Conservation (phyloP, 2,888 invertebrate species). For the Azorinus chamasolen region DNA sequence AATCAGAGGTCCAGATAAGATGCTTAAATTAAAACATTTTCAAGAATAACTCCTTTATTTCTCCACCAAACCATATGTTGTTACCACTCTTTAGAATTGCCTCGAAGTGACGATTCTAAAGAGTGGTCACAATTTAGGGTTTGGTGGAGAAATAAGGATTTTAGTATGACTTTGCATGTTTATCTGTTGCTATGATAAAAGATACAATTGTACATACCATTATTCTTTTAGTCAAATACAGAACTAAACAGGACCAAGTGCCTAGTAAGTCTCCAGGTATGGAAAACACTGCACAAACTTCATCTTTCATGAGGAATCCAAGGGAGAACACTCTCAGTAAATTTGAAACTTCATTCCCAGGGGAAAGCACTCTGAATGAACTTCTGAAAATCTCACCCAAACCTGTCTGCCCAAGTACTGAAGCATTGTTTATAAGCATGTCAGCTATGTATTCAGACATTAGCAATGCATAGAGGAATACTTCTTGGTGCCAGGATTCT, state of each 20-base stretch:
- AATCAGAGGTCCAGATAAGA: too few relatives aligned
- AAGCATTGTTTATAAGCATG: conserved; percentile 9
- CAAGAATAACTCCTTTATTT: too few relatives aligned
- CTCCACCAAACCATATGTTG: too few relatives aligned
- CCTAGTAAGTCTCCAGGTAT: conserved; percentile 22
- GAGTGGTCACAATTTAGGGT: too few relatives aligned
- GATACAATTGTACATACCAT: neutral
- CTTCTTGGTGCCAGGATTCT: neutral
- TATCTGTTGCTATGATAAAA: too few relatives aligned
- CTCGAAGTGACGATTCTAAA: too few relatives aligned
- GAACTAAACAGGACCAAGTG: neutral
- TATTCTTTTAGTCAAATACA: conserved; percentile 2
- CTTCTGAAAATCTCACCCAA: conserved; percentile 12
- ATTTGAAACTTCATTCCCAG: neutral
- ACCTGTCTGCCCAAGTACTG: conserved; percentile 36
- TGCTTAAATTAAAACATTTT: too few relatives aligned
- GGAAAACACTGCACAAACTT: conserved; percentile 5
- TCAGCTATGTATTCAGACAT: neutral
- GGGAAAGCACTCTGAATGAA: conserved; percentile 10
- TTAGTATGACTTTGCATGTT: too few relatives aligned
- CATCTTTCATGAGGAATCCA: conserved; percentile 8
- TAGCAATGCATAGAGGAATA: neutral
- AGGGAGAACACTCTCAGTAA: neutral
- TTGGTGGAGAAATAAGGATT: too few relatives aligned
- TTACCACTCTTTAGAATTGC: too few relatives aligned